Base-by-base conservation (phyloP, 2,888 invertebrate genomes). In the Perdita meconis region DNA sequence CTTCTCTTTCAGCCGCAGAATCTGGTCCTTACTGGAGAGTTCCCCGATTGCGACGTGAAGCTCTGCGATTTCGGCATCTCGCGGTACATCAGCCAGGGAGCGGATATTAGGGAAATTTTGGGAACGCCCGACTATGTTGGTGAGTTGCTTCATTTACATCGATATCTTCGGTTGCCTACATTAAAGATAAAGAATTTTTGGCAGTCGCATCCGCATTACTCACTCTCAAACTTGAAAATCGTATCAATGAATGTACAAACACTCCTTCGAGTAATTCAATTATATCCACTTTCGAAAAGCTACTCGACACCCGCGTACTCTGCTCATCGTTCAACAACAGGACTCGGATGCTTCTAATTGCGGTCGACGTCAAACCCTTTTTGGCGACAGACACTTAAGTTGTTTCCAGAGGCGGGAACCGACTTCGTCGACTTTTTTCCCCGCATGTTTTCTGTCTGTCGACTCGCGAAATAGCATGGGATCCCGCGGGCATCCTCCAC, bases 61-160 rank as follows among this genome's bases (percentile, higher is more conserved):
- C 95, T 98, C 84, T 98, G 98, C 93, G 98, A 98, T 94, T 98
- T 98, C 92, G 98, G 98, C 79, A 97, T 98, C 92, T 98, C 98
- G 78, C 96, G 98, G 89, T 96, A 97, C 84, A 96, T 99, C 90
- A 96, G 97, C 92, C 96, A 97, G 77, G 97, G 97, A 65, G 96
- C 97, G 83, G 97, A 98, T 93, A 97, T 98, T 89, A 94, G 98
- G 84, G 98, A 98, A 93, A 98, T 99, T 91, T 94, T 98, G 87
- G 98, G 98, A 92, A 97, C 98, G 68, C 97, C 98, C 86, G 98
- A 99, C 93, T 98, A 98, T 94, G 98, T 98, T 87, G 97, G 96
- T 96, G 88, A 95, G 96, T 83, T 40, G 13, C 12, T 10, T 3
- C 30, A 30, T 6, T 30, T n/a, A n/a, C n/a, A n/a, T n/a, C n/a